Evolutionary conservation across 2,888 invertebrate genomes (phyloP).

Genomic region (Scrobipalpa costella): DNA sequence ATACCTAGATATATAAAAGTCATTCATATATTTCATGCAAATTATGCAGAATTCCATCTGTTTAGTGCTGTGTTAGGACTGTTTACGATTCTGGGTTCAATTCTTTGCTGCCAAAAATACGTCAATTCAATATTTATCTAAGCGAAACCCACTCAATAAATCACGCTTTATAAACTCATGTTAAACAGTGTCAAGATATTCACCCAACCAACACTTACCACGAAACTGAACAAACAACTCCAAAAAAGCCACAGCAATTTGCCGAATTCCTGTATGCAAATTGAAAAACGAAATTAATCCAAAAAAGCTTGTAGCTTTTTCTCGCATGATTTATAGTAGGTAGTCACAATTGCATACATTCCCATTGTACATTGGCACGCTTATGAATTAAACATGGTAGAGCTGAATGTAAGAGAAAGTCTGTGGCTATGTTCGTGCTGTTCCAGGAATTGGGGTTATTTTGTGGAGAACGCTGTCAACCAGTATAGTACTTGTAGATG

Average conservation of each 20-base stretch:
- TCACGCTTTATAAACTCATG: background rate
- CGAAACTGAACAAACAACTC: slow-evolving; percentile 25
- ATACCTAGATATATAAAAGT: too few relatives aligned
- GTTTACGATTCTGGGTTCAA: too few relatives aligned
- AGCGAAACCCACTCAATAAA: too few relatives aligned
- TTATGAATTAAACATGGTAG: slow-evolving; percentile 57
- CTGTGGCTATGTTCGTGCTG: background rate
- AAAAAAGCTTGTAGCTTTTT: slow-evolving; percentile 15
- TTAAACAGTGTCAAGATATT: background rate
- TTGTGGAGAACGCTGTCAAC: background rate
- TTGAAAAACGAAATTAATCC: slow-evolving; percentile 39
- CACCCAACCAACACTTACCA: background rate
- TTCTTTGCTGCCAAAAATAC: too few relatives aligned
- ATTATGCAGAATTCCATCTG: too few relatives aligned
- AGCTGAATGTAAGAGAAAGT: slow-evolving; percentile 45
- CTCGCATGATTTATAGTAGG: slow-evolving; percentile 35
- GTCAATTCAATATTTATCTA: too few relatives aligned
- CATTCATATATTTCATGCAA: too few relatives aligned
- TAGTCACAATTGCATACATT: slow-evolving; percentile 28
- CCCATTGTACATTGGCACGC: slow-evolving; percentile 43
- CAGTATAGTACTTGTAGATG: background rate
- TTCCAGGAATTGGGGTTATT: slow-evolving; percentile 13
- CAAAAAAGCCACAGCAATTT: slow-evolving; percentile 11
- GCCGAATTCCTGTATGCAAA: slow-evolving; percentile 20
- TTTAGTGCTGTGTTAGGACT: too few relatives aligned